phyloP scores from a whole-genome alignment of 2,888 invertebrate species.

The Macrophya annulata region DNA sequence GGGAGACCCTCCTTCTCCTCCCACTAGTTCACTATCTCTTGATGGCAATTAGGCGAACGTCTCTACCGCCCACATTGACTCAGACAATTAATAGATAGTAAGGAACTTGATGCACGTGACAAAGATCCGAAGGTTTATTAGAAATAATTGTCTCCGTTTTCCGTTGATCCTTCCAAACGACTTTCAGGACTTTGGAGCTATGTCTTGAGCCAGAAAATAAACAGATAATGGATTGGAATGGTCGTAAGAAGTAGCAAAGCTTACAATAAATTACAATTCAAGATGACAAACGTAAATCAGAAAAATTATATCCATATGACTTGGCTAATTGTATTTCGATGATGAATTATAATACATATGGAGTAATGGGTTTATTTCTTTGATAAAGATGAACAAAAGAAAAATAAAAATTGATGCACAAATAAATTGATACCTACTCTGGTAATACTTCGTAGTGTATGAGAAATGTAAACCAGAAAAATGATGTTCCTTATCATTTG shows the following conservation, averaged over 20 bases:
- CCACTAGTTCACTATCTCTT: conserved; percentile 65
- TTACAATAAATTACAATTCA: not conserved
- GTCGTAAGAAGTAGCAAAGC: not conserved
- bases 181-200: not conserved
- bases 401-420: not conserved
- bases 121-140: conserved; percentile 32
- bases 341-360: not conserved
- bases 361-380: not conserved
- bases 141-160: conserved; percentile 35
- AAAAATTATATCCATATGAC: not conserved
- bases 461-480: not conserved
- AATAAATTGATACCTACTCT: not conserved
- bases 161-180: not conserved
- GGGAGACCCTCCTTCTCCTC: conserved; percentile 3
- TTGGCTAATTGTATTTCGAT: not conserved
- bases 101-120: conserved; percentile 47
- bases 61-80: conserved; percentile 76
- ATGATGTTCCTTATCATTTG: not conserved
- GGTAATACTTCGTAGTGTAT: not conserved
- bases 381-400: not conserved
- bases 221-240: not conserved
- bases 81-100: conserved; percentile 76
- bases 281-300: not conserved
- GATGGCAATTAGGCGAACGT: conserved; percentile 75
- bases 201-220: not conserved